These are phyloP conservation scores for Lasioglossum albipes DNA, from an alignment of 1,140 invertebrate genomes.

Conservation along the genomic window DNA sequence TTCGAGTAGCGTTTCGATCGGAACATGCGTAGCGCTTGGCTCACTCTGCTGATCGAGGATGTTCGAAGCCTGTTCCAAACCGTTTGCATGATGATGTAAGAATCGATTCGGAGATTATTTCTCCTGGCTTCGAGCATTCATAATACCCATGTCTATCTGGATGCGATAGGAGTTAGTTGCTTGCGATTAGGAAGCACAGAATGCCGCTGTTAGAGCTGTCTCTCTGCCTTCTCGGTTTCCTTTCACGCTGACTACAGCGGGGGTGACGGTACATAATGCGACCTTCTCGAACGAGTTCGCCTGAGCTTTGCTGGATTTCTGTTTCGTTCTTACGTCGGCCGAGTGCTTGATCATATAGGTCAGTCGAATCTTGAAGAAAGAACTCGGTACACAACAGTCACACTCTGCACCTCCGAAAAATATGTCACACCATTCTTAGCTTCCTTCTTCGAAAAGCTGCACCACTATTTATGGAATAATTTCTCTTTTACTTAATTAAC, in stretches of 20 bases:
- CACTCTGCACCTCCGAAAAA: too few species aligned
- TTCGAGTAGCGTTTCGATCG: neutral
- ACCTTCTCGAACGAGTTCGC: conserved; percentile 62
- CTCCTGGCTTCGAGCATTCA: neutral
- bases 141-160: neutral
- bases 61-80: neutral
- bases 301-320: conserved; percentile 69
- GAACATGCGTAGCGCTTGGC: conserved; percentile 21
- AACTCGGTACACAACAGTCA: neutral
- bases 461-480: too few species aligned
- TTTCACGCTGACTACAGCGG: conserved; percentile 41
- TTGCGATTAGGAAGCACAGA: conserved; percentile 2
- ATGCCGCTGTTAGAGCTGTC: conserved; percentile 13
- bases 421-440: too few species aligned
- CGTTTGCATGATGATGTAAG: too few species aligned
- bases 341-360: conserved; percentile 21
- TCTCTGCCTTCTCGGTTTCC: neutral
- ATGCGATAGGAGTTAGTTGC: conserved; percentile 12
- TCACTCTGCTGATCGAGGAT: neutral
- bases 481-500: too few species aligned
- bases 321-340: conserved; percentile 37
- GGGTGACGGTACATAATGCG: conserved; percentile 39
- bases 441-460: too few species aligned
- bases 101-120: neutral
- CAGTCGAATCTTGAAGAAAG: neutral